phyloP scores from a whole-genome alignment of 2,888 invertebrate genomes.

The Phaonia tiefii region DNA sequence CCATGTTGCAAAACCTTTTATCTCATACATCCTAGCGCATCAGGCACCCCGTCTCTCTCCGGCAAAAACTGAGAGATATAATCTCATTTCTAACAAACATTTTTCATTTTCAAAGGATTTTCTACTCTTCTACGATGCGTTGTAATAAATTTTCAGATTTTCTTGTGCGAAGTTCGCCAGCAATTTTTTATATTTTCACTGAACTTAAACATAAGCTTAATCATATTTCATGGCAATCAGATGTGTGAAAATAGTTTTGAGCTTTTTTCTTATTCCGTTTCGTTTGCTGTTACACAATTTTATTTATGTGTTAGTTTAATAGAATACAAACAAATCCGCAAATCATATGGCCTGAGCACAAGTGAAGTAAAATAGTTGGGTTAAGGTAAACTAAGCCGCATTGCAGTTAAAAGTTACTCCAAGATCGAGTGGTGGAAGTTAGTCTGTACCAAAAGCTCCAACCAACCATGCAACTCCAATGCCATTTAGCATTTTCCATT shows the following conservation, averaged over 20 bases:
- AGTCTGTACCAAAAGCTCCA: neutral
- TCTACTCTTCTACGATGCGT: slow-evolving; percentile 2
- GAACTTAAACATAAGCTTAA: neutral
- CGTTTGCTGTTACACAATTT: too few species aligned
- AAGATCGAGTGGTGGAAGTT: neutral
- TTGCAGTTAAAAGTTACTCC: neutral
- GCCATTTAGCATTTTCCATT: slow-evolving; percentile 6
- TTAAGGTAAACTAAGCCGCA: neutral
- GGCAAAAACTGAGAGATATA: slow-evolving; percentile 1
- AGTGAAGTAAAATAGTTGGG: neutral
- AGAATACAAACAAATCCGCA: slow-evolving; percentile 1
- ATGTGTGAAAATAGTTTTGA: slow-evolving; percentile 51
- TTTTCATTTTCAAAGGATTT: slow-evolving; percentile 42
- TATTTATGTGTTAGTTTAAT: slow-evolving; percentile 6
- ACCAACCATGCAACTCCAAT: neutral
- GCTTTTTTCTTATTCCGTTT: slow-evolving; percentile 16
- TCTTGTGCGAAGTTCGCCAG: neutral
- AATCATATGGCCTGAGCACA: neutral
- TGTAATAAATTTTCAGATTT: slow-evolving; percentile 41
- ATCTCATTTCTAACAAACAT: slow-evolving; percentile 29
- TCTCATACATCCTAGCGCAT: too few species aligned
- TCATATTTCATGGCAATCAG: slow-evolving; percentile 49
- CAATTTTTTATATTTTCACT: neutral
- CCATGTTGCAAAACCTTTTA: too few species aligned
- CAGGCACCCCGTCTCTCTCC: too few species aligned